Evolutionary conservation across 2,113 vertebrate species (phyloP).

Genomic region (Typhlomys cinereus): DNA sequence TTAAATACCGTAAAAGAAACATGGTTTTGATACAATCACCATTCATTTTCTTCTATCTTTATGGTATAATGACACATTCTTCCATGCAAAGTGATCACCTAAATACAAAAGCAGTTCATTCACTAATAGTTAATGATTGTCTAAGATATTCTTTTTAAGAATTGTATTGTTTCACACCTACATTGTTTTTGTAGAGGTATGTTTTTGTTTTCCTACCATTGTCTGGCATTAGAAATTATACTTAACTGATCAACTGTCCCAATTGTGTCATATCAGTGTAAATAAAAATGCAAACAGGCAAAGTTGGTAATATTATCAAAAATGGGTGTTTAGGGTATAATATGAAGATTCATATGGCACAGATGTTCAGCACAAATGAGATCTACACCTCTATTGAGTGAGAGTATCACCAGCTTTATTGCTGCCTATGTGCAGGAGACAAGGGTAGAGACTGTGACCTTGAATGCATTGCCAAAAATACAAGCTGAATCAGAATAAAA

Average conservation of each 20-base stretch:
- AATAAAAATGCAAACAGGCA: constrained; percentile 77
- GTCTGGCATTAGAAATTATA: constrained; percentile 71
- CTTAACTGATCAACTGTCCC: constrained; percentile 50
- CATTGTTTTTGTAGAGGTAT: constrained; percentile 52
- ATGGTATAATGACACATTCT: constrained; percentile 40
- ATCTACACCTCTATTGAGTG: constrained; percentile 56
- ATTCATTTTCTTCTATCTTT: constrained; percentile 41
- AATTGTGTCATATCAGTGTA: constrained; percentile 66
- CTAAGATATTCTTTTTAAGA: constrained; percentile 44
- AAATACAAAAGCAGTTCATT: background rate
- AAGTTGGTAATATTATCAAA: constrained; percentile 71
- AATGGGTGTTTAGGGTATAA: constrained; percentile 67
- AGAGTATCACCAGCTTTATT: constrained; percentile 69
- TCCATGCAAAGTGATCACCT: constrained; percentile 31
- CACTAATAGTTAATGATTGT: constrained; percentile 55
- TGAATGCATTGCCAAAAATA: constrained; percentile 42
- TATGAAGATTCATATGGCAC: constrained; percentile 66
- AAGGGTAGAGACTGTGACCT: constrained; percentile 51
- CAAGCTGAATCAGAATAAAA: background rate
- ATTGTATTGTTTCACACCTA: constrained; percentile 51
- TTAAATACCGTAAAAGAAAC: background rate
- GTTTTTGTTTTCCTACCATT: constrained; percentile 44
- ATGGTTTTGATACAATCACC: background rate
- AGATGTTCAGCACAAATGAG: constrained; percentile 76
- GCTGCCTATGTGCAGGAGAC: constrained; percentile 42